A percentile compares a stretch with the other conserved stretches of the same genome.
Evolutionary conservation across 2,888 invertebrate genomes (phyloP).

Genomic region (Idaea aversata): DNA sequence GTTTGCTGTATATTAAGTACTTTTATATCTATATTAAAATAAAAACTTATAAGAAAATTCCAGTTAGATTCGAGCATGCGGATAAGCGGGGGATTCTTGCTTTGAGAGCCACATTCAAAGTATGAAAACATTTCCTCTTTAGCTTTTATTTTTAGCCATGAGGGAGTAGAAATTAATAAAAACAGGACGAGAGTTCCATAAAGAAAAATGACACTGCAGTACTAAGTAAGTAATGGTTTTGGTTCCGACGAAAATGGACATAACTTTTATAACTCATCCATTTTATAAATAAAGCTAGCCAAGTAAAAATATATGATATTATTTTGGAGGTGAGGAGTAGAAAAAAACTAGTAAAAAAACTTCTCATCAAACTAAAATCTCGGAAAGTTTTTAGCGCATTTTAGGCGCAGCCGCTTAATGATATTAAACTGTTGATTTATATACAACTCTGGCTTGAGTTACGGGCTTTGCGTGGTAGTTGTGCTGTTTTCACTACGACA

Average conservation of each 20-base stretch:
- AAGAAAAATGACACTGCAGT: conserved; percentile 72
- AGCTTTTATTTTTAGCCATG: conserved; percentile 51
- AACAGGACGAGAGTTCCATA: conserved; percentile 63
- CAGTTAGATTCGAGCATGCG: conserved; percentile 20
- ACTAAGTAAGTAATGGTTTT: conserved; percentile 62
- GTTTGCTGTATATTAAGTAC: neutral
- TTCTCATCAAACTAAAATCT: conserved; percentile 70
- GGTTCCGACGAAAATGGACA: conserved; percentile 25
- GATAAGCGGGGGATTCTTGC: conserved; percentile 26
- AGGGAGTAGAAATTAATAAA: conserved; percentile 64
- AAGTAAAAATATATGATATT: neutral
- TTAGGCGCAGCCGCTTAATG: conserved; percentile 64
- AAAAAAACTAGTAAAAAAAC: conserved; percentile 62
- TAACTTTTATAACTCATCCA: conserved; percentile 21
- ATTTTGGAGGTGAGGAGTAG: conserved; percentile 29
- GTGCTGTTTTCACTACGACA: neutral
- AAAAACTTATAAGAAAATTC: conserved; percentile 9
- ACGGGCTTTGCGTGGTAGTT: conserved; percentile 26
- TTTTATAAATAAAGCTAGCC: neutral
- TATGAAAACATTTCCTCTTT: conserved; percentile 51
- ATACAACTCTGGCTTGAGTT: conserved; percentile 51
- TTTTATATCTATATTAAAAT: neutral
- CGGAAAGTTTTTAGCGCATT: conserved; percentile 63
- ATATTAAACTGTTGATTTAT: conserved; percentile 74
- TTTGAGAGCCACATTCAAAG: conserved; percentile 28